Evolutionary conservation across 2,113 vertebrate species (phyloP), one percentile per base, ranked within the genome.

Genomic region (Xenus cinereus): DNA sequence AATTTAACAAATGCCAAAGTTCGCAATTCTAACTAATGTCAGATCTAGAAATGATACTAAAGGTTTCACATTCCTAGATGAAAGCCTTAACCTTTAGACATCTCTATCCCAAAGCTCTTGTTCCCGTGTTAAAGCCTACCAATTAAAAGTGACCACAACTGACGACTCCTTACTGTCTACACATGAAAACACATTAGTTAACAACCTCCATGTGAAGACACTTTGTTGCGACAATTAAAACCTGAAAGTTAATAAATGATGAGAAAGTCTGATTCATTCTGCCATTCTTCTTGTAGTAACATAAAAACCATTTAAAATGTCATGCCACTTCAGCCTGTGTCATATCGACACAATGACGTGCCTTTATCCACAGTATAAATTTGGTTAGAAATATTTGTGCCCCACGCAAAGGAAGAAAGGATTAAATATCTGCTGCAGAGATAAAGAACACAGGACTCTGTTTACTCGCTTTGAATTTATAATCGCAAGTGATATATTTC

Each of bases 271-370:
- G 53, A 83, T 85, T 75, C 50, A 82, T 50, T 69, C 48, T 59
- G 54, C 74, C 67, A 80, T 6, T 54, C 68, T 91, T 67, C 43
- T 53, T 95, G 90, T 87, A 89, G 75, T 3, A 91, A 87, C 63
- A 95, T 32, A 75, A 94, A 94, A 95, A 17, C 19, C 82, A 91
- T 90, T 87, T 87, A 57, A 92, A 54, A 50, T 68, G 43, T 41
- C 67, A 14, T 6, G 71, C 16, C 81, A 56, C 66, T 53, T 28
- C 94, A 72, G 83, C 62, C 83, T 91, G 67, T 92, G 82, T 60
- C 88, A 77, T 50, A 89, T 11, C 90, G 77, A 94, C 89, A 84
- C 12, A 2, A 84, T 3, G 22, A 85, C 9, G 12, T 5, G 18
- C 53, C 85, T 89, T 93, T 60, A 81, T 28, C 78, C 84, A 87